Base-by-base conservation (phyloP, 2,797 vertebrate genomes). In the Limnodromus scolopaceus region DNA sequence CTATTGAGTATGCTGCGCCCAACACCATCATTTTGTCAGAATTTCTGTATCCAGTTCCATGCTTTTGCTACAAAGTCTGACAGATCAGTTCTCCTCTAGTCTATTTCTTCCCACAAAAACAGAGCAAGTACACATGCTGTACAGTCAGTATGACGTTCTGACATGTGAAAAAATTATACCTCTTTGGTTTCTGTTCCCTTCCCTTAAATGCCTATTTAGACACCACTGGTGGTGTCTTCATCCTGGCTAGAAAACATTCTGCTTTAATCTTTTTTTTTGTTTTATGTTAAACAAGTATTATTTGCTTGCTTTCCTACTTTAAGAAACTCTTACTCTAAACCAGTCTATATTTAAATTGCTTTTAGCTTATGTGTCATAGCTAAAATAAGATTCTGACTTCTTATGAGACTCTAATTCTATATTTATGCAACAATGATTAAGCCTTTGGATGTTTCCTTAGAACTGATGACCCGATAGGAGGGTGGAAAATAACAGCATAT, bases 371-470 rank as follows among this genome's bases (percentile, higher is more conserved):
- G 88, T 92, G 80, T 96, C 93, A 94, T 92, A 86, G 95, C 78
- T 97, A 97, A 97, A 98, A 93, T 96, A 97, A 97, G 94, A 74
- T 74, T 58, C 65, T 93, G 93, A 87, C 86, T 86, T 95, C 92
- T 95, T 93, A 84, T 3, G 80, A 90, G 91, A 68, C 25, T 89
- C 89, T 96, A 86, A 80, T 90, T 95, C 69, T 96, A 51, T 94
- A 94, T 92, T 97, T 96, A 94, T 75, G 89, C 72, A 84, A 94
- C 96, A 97, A 93, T 94, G 88, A 93, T 93, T 95, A 93, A 97
- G 93, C 70, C 87, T 95, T 87, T 76, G 43, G 69, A 92, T 93
- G 84, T 88, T 96, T 92, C 89, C 75, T 94, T 79, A 91, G 91
- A 97, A 93, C 57, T 0, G 9, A 92, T 92, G 87, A 92, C 57